A percentile compares a stretch with the other conserved stretches of the same genome.
These are phyloP conservation scores for Hypsopygia costalis DNA, from an alignment of 2,888 invertebrate genomes.

Conservation along the genomic window DNA sequence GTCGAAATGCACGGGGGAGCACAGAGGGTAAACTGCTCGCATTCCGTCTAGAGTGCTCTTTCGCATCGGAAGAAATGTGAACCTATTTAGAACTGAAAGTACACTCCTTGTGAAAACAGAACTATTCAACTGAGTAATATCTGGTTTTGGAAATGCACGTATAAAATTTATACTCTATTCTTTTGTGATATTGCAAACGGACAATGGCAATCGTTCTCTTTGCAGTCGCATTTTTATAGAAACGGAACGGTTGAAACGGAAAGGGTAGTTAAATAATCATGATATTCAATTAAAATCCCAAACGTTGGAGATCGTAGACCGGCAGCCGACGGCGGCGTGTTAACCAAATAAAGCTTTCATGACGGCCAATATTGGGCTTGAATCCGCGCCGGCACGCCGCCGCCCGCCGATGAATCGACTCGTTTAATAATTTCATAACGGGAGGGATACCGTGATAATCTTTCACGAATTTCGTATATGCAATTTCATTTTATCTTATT, in stretches of 20 bases:
- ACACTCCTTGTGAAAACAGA: conserved; percentile 20
- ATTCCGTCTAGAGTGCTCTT: conserved; percentile 53
- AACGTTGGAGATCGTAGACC: conserved; percentile 8
- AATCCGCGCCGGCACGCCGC: conserved; percentile 22
- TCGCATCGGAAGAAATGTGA: conserved; percentile 46
- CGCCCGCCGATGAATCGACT: conserved; percentile 26
- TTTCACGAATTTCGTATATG: conserved; percentile 15
- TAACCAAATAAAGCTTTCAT: conserved; percentile 44
- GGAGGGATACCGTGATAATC: conserved; percentile 13
- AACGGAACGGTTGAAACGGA: conserved; percentile 2
- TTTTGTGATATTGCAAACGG: conserved; percentile 6
- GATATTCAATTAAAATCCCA: conserved; percentile 13
- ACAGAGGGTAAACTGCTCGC: conserved; percentile 60
- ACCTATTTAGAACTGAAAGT: conserved; percentile 49
- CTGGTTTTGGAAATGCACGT: conserved; percentile 7
- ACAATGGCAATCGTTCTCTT: not conserved
- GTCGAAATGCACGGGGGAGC: conserved; percentile 63
- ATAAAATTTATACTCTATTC: conserved; percentile 1
- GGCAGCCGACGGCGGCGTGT: conserved; percentile 25
- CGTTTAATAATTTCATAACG: conserved; percentile 38
- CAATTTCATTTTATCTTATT: conserved; percentile 3
- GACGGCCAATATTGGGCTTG: conserved; percentile 36
- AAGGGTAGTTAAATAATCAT: conserved; percentile 7
- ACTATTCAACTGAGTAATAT: conserved; percentile 11
- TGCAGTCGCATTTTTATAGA: not conserved